Percentiles rank a stretch among this genome's conserved stretches.
phyloP scores from a whole-genome alignment of 2,888 invertebrate genomes.

The Drepanosiphum platanoidis region DNA sequence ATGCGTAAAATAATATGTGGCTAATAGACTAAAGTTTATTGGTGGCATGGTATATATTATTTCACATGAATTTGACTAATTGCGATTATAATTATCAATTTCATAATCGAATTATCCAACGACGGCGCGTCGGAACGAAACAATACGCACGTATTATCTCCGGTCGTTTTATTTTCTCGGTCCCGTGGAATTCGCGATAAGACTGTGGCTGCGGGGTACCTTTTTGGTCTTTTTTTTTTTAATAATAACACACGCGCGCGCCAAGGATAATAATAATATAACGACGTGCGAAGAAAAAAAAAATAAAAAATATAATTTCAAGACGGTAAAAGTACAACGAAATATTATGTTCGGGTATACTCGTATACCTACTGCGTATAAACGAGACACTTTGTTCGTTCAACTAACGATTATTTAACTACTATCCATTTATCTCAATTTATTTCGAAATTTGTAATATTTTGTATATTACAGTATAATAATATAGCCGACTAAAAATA shows the following conservation, averaged over 20 bases:
- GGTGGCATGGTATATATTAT: neutral
- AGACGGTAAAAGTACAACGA: no score
- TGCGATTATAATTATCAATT: neutral
- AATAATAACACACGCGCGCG: no score
- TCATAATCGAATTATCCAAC: neutral
- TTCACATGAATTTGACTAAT: neutral
- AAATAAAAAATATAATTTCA: neutral
- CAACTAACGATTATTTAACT: slow-evolving; percentile 15
- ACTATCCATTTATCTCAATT: slow-evolving; percentile 30
- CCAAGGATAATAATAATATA: no score
- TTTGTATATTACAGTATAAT: neutral
- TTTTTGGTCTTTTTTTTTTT: no score
- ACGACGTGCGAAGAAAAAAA: neutral
- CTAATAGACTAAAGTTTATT: slow-evolving; percentile 36
- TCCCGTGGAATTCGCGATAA: no score
- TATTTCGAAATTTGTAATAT: slow-evolving; percentile 25
- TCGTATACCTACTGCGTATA: no score
- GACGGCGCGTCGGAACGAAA: no score
- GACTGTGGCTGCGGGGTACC: no score
- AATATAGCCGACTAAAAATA: slow-evolving; percentile 33
- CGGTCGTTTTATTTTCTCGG: no score
- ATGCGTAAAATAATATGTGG: slow-evolving; percentile 25
- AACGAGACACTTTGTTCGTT: neutral
- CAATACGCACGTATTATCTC: no score
- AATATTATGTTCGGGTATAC: neutral